These are phyloP conservation scores for Gymnoscelis rufifasciata DNA, from an alignment of 2,888 invertebrate species.

Conservation along the genomic window DNA sequence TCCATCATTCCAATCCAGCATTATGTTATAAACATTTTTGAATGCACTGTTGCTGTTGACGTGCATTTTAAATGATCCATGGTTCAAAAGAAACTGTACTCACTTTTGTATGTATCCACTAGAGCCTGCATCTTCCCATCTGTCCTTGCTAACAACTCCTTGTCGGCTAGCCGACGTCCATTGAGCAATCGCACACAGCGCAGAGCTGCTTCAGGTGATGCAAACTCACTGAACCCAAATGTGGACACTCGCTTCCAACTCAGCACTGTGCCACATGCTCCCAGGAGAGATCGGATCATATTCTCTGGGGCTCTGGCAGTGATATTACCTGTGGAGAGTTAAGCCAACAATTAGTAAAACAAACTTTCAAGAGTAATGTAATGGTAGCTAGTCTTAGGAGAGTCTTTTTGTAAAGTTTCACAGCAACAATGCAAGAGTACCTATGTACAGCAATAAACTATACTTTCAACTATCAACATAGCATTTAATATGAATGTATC, in stretches of 20 bases:
- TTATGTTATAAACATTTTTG: no score
- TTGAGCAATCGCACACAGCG: conserved; percentile 95
- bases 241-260: conserved; percentile 99
- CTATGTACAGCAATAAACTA: no score
- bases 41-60: no score
- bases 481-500: no score
- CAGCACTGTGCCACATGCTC: conserved; percentile 95
- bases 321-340: conserved; percentile 61
- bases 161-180: conserved; percentile 94
- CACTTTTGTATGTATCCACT: conserved; percentile 94
- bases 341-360: not conserved
- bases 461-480: no score
- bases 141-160: conserved; percentile 95
- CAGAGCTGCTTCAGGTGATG: conserved; percentile 94
- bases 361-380: no score
- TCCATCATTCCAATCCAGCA: no score
- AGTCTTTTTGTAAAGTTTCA: no score
- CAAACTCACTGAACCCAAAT: conserved; percentile 99
- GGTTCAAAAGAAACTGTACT: conserved; percentile 23
- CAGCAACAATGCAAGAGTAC: no score
- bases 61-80: no score
- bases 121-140: conserved; percentile 98
- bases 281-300: conserved; percentile 94
- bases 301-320: conserved; percentile 96
- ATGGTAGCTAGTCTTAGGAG: no score